Evolutionary conservation across 2,113 vertebrate genomes (phyloP).

Genomic region (Colaptes auratus): DNA sequence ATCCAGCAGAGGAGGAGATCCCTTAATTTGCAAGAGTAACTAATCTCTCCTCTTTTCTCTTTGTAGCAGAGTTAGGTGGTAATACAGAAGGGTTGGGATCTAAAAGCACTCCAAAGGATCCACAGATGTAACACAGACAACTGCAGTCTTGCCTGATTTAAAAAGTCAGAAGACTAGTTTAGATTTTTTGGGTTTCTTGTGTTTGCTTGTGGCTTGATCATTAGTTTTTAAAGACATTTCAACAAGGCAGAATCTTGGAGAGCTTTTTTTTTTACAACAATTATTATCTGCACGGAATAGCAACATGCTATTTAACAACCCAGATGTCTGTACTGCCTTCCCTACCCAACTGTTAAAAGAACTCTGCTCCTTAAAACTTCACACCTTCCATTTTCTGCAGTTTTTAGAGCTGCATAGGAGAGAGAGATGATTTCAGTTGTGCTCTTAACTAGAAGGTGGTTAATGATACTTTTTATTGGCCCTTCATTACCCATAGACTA

Average conservation of each 20-base stretch:
- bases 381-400: not conserved
- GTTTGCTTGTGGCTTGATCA: too few relatives aligned
- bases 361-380: not conserved
- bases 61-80: not conserved
- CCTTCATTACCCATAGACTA: not conserved
- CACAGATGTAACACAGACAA: not conserved
- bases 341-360: not conserved
- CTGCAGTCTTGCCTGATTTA: not conserved
- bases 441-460: not conserved
- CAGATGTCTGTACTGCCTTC: not conserved
- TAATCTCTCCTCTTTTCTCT: not conserved
- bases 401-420: not conserved
- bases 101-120: not conserved
- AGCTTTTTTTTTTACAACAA: not conserved
- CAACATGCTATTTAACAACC: not conserved
- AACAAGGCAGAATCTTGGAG: not conserved
- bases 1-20: too few relatives aligned
- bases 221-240: not conserved
- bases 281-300: not conserved
- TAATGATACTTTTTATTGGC: not conserved
- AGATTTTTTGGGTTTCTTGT: accelerated
- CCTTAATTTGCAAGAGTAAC: too few relatives aligned
- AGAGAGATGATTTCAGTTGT: not conserved
- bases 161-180: not conserved
- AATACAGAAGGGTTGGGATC: not conserved